These are phyloP conservation scores for Phaonia tiefii DNA, from an alignment of 2,888 invertebrate species.

Conservation along the genomic window DNA sequence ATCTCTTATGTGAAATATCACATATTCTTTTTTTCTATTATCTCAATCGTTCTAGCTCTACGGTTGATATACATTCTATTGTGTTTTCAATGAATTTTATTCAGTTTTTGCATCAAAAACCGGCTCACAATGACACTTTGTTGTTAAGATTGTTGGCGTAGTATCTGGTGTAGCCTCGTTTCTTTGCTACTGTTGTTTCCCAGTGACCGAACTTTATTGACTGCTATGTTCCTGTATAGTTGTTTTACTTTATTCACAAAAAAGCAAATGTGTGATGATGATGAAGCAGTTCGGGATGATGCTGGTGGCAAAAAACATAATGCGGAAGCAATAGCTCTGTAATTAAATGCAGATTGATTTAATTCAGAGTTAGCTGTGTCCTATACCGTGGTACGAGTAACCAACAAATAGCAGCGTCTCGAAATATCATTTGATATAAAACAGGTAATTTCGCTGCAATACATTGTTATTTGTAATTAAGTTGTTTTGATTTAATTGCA, in stretches of 20 bases:
- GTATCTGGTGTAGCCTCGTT: too few species aligned
- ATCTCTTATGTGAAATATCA: slow-evolving; percentile 21
- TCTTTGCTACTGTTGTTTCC: slow-evolving; percentile 11
- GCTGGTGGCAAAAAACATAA: slow-evolving; percentile 48
- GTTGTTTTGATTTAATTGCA: slow-evolving; percentile 32
- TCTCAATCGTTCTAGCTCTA: not conserved
- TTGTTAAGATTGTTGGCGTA: slow-evolving; percentile 13
- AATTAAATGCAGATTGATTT: slow-evolving; percentile 66
- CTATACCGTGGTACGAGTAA: too few species aligned
- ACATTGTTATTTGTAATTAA: slow-evolving; percentile 23
- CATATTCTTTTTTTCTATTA: slow-evolving; percentile 5
- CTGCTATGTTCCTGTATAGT: not conserved
- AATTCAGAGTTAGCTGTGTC: not conserved
- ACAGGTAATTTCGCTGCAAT: not conserved
- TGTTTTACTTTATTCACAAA: slow-evolving; percentile 27
- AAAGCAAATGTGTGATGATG: slow-evolving; percentile 8
- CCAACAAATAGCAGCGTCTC: too few species aligned
- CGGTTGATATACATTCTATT: slow-evolving; percentile 16
- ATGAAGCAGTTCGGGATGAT: not conserved
- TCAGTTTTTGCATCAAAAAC: slow-evolving; percentile 29
- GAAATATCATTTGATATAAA: not conserved
- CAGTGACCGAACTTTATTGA: slow-evolving; percentile 26
- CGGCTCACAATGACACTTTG: slow-evolving; percentile 31
- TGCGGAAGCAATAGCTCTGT: slow-evolving; percentile 62
- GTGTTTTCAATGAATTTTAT: slow-evolving; percentile 37